Percentiles rank a stretch among this genome's conserved stretches.
Conservation (phyloP, 2,797 vertebrate species). For the Arrhamphus sclerolepis region DNA sequence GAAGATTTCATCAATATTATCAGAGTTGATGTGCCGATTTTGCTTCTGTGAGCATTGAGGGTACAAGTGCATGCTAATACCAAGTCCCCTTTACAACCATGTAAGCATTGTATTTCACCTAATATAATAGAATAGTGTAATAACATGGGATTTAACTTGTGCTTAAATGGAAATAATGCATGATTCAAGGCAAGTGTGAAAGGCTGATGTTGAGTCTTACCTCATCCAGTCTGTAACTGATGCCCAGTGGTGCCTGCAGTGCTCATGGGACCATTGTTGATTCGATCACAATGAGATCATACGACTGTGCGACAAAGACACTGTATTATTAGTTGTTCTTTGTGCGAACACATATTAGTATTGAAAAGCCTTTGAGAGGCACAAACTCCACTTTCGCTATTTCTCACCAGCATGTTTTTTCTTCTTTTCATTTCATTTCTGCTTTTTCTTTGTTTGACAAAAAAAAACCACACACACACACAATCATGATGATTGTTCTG, state of each 20-base stretch:
- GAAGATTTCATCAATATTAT: too few relatives aligned
- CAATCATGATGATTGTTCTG: not conserved
- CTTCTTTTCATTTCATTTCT: too few relatives aligned
- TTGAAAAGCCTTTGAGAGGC: too few relatives aligned
- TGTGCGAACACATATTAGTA: constrained; percentile 17
- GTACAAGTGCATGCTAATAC: too few relatives aligned
- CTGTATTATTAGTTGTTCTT: constrained; percentile 44
- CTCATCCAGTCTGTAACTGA: constrained; percentile 49
- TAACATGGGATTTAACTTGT: constrained; percentile 26
- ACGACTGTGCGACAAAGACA: constrained; percentile 50
- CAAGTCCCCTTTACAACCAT: too few relatives aligned
- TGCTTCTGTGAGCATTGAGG: too few relatives aligned
- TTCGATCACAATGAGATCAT: constrained; percentile 56
- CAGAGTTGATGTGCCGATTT: too few relatives aligned
- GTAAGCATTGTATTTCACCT: too few relatives aligned
- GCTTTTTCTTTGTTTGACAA: not conserved
- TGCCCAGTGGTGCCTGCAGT: constrained; percentile 32
- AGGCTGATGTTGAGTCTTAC: constrained; percentile 45
- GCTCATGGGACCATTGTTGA: constrained; percentile 64
- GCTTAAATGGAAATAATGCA: not conserved
- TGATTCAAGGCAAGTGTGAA: not conserved
- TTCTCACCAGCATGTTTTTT: not conserved
- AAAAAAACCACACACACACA: not conserved
- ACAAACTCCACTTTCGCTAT: not conserved
- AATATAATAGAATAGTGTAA: too few relatives aligned